Evolutionary conservation across 2,797 vertebrate genomes (phyloP), one percentile per base, ranked within the genome.

Genomic region (Salmo trutta): DNA sequence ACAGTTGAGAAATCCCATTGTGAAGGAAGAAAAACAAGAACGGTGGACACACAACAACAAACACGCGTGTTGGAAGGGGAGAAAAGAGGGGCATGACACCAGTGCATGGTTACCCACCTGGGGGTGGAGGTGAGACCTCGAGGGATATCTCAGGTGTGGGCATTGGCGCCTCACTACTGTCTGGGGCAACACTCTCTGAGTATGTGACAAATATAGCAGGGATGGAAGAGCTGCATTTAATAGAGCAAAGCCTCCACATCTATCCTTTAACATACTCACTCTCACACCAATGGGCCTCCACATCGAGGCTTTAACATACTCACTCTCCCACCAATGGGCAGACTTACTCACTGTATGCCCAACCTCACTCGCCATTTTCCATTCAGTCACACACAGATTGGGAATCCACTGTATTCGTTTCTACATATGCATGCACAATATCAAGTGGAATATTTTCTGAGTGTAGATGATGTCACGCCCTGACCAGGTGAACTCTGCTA

Each of bases 111-210:
- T 92, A 95, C 95, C 91, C 91, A 95, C 94, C 94, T 95, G 90
- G 86, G 79, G 94, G 92, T 36, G 93, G 93, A 82, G 59, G 59
- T 7, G 93, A 94, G 81, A 94, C 88, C 91, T 94, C 92, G 85
- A 94, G 84, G 79, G 88, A 87, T 88, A 93, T 94, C 92, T 93
- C 93, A 84, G 92, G 91, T 84, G 88, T 82, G 81, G 88, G 88
- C 79, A 62, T 62, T 21, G 66, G 84, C 12, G 81, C 86, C 82
- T 86, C 90, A 41, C 87, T 94, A 92, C 90, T 91, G 78, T 92
- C 93, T 86, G 92, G 88, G 77, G 88, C 90, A 92, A 93, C 91
- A 90, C 88, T 93, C 90, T 95, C 94, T 95, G 92, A 94, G 87
- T 90, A 81, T 93, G 90, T 93, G 89, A 94, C 92, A 95, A 86